Evolutionary conservation across 1,140 invertebrate species (phyloP), one percentile per base, ranked within the genome.

Genomic region (Scaptomyza pallida): DNA sequence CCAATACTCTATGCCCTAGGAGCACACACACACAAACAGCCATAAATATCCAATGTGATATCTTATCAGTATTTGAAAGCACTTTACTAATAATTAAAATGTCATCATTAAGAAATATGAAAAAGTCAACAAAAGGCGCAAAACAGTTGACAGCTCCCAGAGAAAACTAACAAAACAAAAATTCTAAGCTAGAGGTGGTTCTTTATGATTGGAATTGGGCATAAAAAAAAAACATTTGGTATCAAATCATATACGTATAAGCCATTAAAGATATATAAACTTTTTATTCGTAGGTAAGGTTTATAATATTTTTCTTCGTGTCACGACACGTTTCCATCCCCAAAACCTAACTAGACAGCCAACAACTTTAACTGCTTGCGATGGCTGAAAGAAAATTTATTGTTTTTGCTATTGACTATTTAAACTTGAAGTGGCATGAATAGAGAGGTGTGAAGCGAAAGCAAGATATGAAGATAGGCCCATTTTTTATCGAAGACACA

Each of bases 1-100:
- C 63, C 60, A 63, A 52, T 8, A 61, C 47, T 16, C 17, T 37
- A 43, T 23, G 26, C 19, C 37, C 12, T 19, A 15, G n/a, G n/a
- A n/a, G n/a, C 17, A 16, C 4, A 55, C 52, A 63, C 48, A 44
- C 45, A 57, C 33, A 59, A 50, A 55, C 71, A 57, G 51, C 56
- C 77, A 71, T 88, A 88, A 82, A 86, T 86, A 88, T 86, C 81
- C 74, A 88, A 63, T 86, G 74, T 55, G 77, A 81, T 86, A 86
- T 89, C 82, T 88, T 82, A 88, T 88, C 82, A 69, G 83, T 70
- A 61, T 72, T 82, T 78, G 75, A 78, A 82, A 88, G 83, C 83
- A 88, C 82, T 88, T 88, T 88, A 88, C 82, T 89, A 88, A 88
- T 88, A 88, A 88, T 88, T 88, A 88, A 88, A 88, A 88, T 88